Evolutionary conservation across 2,113 vertebrate genomes (phyloP).

Genomic region (Anguilla japonica): DNA sequence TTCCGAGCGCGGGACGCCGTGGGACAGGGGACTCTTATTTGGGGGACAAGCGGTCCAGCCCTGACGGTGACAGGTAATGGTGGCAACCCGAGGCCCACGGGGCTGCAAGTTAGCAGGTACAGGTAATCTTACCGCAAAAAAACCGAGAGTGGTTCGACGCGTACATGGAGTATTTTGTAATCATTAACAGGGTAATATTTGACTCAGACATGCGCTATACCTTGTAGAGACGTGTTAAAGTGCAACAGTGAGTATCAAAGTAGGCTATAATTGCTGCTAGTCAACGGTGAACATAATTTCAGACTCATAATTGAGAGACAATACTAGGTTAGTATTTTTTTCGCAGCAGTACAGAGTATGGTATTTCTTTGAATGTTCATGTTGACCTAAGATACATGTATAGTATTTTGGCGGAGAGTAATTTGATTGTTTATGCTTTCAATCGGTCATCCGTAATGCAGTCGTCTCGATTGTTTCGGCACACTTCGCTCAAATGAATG

Average conservation of each 20-base stretch:
- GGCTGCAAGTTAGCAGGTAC: background rate
- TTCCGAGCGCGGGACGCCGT: background rate
- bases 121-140: background rate
- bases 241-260: background rate
- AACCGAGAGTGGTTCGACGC: background rate
- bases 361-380: too few relatives aligned
- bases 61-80: constrained; percentile 17
- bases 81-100: background rate
- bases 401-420: too few relatives aligned
- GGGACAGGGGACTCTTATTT: background rate
- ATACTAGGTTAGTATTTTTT: too few relatives aligned
- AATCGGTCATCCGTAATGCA: too few relatives aligned
- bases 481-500: too few relatives aligned
- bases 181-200: constrained; percentile 15
- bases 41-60: background rate
- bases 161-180: background rate
- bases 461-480: too few relatives aligned
- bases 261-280: background rate
- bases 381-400: too few relatives aligned
- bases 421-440: too few relatives aligned
- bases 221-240: constrained; percentile 13
- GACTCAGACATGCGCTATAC: background rate
- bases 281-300: background rate
- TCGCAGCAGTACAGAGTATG: too few relatives aligned
- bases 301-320: too few relatives aligned